Conservation (phyloP, 2,113 vertebrate species). For the Thinocorus orbignyianus region DNA sequence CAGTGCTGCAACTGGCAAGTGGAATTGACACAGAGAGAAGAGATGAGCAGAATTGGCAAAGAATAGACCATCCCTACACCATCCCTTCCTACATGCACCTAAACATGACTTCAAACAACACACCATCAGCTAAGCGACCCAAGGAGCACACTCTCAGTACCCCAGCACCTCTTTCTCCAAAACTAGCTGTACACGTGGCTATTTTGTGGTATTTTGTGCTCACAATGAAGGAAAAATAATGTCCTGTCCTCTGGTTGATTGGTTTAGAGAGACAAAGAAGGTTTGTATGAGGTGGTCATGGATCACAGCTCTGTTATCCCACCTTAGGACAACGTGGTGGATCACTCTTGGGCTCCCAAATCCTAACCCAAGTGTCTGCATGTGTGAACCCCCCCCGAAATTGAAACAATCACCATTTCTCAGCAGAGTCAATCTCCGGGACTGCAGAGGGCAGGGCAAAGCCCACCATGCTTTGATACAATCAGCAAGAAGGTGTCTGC, state of each 20-base stretch:
- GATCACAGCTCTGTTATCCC: not conserved
- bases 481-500: not conserved
- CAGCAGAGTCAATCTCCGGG: accelerated
- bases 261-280: not conserved
- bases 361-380: not conserved
- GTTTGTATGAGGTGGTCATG: not conserved
- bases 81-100: not conserved
- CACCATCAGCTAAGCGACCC: not conserved
- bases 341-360: not conserved
- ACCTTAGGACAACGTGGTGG: not conserved
- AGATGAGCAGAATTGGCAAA: not conserved
- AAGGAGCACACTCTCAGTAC: not conserved
- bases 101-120: not conserved
- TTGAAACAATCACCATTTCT: not conserved
- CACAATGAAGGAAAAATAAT: not conserved
- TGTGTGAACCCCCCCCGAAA: not conserved
- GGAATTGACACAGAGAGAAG: not conserved
- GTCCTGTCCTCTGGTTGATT: not conserved
- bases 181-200: not conserved
- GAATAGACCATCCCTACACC: not conserved
- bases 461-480: not conserved
- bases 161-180: not conserved
- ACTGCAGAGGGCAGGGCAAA: not conserved
- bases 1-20: not conserved
- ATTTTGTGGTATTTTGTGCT: not conserved